These are phyloP conservation scores for Heliconius melpomene DNA, from an alignment of 1,140 invertebrate species.

Conservation along the genomic window DNA sequence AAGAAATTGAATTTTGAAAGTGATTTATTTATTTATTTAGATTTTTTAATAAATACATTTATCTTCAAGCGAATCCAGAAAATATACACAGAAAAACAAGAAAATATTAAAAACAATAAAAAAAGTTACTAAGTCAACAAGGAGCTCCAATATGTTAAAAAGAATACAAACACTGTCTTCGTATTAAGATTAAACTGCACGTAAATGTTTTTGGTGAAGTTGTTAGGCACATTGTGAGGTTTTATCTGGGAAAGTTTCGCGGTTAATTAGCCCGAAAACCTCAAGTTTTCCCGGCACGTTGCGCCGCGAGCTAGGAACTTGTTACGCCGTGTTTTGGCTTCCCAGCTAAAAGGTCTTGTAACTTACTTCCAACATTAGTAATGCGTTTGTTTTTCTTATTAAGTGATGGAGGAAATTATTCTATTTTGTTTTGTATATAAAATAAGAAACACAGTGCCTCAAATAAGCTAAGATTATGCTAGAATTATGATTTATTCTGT, in stretches of 20 bases:
- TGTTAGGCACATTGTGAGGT: slow-evolving; percentile 38
- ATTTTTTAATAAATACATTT: no score
- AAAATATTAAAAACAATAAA: not conserved
- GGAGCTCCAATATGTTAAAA: not conserved
- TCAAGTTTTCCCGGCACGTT: slow-evolving; percentile 66
- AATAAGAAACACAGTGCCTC: no score
- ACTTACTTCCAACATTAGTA: slow-evolving; percentile 19
- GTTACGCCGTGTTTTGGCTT: slow-evolving; percentile 54
- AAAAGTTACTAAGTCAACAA: not conserved
- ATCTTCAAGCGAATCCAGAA: no score
- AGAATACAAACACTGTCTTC: not conserved
- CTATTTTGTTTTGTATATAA: not conserved
- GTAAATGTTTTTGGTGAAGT: slow-evolving; percentile 31
- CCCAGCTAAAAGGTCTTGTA: slow-evolving; percentile 41
- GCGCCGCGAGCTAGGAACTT: slow-evolving; percentile 62
- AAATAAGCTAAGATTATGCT: no score
- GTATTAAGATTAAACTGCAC: slow-evolving; percentile 23
- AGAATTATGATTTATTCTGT: no score
- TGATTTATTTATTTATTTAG: no score
- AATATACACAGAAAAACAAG: no score
- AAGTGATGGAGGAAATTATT: slow-evolving; percentile 1
- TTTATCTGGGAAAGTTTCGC: slow-evolving; percentile 63
- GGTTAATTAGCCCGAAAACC: slow-evolving; percentile 67
- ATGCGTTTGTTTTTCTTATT: slow-evolving; percentile 13
- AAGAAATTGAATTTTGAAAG: no score